These are phyloP conservation scores for Minunthozetes semirufus DNA, from an alignment of 2,888 invertebrate species.

Conservation along the genomic window DNA sequence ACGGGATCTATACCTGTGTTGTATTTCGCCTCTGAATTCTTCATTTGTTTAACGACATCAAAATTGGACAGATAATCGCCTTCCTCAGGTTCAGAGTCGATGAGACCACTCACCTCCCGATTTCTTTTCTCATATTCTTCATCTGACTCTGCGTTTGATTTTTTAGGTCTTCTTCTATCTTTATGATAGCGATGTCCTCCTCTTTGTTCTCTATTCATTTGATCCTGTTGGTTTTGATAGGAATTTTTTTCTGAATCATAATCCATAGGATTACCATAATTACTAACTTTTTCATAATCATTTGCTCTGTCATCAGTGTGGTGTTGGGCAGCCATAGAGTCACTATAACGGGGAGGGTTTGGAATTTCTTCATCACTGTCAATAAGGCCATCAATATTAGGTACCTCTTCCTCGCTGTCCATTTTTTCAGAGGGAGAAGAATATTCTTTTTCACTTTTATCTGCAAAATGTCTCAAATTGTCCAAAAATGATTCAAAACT, in stretches of 20 bases:
- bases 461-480: not conserved
- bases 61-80: constrained; percentile 8
- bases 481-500: constrained; percentile 2
- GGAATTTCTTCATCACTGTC: not conserved
- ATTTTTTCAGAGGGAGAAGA: not conserved
- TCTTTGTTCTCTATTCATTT: not conserved
- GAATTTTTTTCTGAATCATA: not conserved
- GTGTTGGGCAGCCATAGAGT: not conserved
- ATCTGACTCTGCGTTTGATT: not conserved
- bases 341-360: not conserved
- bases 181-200: constrained; percentile 17
- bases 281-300: not conserved
- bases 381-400: not conserved
- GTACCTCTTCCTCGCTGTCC: not conserved
- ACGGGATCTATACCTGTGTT: constrained; percentile 3
- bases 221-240: not conserved
- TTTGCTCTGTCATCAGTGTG: not conserved
- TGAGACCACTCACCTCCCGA: not conserved
- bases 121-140: not conserved
- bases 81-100: not conserved
- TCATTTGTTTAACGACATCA: constrained; percentile 18
- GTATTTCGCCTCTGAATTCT: constrained; percentile 1
- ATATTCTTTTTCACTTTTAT: not conserved
- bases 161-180: not conserved
- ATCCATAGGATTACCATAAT: not conserved